A percentile compares a stretch with the other conserved stretches of the same genome.
Conservation (phyloP, 2,113 vertebrate species). For the Mohoua ochrocephala region DNA sequence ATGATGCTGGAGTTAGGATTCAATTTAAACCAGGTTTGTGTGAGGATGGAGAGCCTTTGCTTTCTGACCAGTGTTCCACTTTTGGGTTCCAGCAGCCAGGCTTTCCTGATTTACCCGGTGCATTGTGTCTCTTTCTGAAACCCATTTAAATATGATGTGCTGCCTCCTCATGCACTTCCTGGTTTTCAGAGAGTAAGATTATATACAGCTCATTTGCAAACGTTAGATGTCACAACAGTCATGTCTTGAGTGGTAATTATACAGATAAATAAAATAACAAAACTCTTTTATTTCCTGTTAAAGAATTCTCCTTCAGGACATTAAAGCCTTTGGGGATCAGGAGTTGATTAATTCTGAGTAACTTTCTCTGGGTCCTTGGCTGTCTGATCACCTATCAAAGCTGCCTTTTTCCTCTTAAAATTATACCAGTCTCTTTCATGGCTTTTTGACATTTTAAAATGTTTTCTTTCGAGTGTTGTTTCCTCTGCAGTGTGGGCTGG, state of each 20-base stretch:
- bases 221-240: background rate
- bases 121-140: constrained; percentile 26
- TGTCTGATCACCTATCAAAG: constrained; percentile 64
- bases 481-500: background rate
- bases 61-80: background rate
- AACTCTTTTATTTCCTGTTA: background rate
- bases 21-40: constrained; percentile 96
- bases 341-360: constrained; percentile 57
- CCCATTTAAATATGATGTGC: background rate
- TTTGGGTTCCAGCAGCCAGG: constrained; percentile 15
- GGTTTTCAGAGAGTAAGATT: constrained; percentile 12
- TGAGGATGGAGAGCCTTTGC: constrained; percentile 10
- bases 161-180: constrained; percentile 10
- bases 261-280: background rate
- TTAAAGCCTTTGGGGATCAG: constrained; percentile 66
- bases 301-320: constrained; percentile 22
- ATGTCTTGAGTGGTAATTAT: background rate
- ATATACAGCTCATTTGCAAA: background rate
- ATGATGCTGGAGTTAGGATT: constrained; percentile 94
- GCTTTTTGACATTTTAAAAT: constrained; percentile 3
- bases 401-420: constrained; percentile 53
- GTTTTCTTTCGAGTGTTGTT: background rate
- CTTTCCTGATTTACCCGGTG: background rate
- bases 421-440: background rate
- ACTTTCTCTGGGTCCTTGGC: constrained; percentile 66